These are phyloP conservation scores for Nerophis ophidion DNA, from an alignment of 2,113 vertebrate species.

Conservation along the genomic window DNA sequence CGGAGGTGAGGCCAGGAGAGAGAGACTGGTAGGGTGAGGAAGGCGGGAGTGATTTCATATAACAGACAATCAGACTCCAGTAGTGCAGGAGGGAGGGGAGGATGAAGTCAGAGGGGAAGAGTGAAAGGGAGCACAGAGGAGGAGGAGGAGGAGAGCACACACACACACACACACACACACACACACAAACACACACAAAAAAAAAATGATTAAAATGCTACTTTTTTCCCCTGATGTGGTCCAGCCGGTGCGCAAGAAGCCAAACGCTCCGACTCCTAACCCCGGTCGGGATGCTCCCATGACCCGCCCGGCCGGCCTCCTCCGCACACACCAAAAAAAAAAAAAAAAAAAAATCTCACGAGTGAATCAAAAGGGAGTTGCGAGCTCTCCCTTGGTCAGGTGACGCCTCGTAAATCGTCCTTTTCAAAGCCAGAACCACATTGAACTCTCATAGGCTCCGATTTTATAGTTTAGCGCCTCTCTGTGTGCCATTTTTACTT, in stretches of 20 bases:
- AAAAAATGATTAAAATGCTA: slow-evolving; percentile 41
- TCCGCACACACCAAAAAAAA: slow-evolving; percentile 20
- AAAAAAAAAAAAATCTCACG: slow-evolving; percentile 30
- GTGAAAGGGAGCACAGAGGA: slow-evolving; percentile 41
- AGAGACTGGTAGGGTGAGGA: slow-evolving; percentile 35
- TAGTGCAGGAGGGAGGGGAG: slow-evolving; percentile 13
- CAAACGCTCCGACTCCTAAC: slow-evolving; percentile 37
- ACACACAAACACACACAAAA: slow-evolving; percentile 19
- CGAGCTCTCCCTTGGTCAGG: slow-evolving; percentile 11
- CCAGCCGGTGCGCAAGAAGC: slow-evolving; percentile 50
- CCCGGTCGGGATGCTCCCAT: slow-evolving; percentile 50
- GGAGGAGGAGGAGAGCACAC: slow-evolving; percentile 26
- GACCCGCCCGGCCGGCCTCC: slow-evolving; percentile 45
- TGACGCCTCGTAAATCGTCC: too few species aligned
- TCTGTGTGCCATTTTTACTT: too few species aligned
- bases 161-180: not conserved
- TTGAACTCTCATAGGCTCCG: too few species aligned
- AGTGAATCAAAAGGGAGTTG: slow-evolving; percentile 59
- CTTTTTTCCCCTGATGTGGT: slow-evolving; percentile 51
- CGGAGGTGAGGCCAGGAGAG: slow-evolving; percentile 11
- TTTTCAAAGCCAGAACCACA: too few species aligned
- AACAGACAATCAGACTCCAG: slow-evolving; percentile 56
- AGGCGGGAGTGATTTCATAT: slow-evolving; percentile 51
- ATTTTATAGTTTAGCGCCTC: too few species aligned
- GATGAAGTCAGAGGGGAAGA: slow-evolving; percentile 39